Evolutionary conservation across 2,797 vertebrate genomes (phyloP), one percentile per base, ranked within the genome.

Genomic region (Acanthurus lineatus): DNA sequence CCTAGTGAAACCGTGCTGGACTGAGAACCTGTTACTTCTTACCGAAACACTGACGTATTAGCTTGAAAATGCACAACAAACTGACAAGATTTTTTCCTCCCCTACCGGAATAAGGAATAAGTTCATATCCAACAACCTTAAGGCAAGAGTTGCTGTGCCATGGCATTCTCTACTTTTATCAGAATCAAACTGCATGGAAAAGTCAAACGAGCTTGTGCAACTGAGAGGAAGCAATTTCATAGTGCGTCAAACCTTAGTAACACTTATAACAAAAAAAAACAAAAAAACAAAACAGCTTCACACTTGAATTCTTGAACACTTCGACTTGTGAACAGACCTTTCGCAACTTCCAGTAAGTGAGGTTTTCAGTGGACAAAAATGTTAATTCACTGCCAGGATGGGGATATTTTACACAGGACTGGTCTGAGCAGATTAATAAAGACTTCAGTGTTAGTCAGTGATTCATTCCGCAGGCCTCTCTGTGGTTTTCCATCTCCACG

Each of bases 311-410:
- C 69, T 45, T 42, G 40, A 42, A 42, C 40, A 82, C 63, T 68
- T 80, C 65, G 78, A 86, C 25, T 42, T 52, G 78, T 83, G 85
- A 86, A 76, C 83, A 86, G 73, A 71, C 45, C 48, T 82, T 76
- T 74, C 44, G 15, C 70, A 79, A 76, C 49, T 91, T 91, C 93
- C 90, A 89, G 90, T 84, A 92, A 92, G 79, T 72, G 53, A 72
- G 54, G 47, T 71, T 78, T 88, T 85, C 63, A 80, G 76, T 48
- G 77, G 49, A 77, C 40, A 87, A 83, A 90, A 84, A 91, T 75
- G 72, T 53, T 53, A 47, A 62, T 77, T 79, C 53, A 1, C 40
- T 89, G 89, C 86, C 91, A 89, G 82, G n/a, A n/a, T 32, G n/a
- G 17, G 38, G 74, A 85, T 83, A 74, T 78, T 89, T 85, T 65